These are phyloP conservation scores for Phenganax stokvisi DNA, from an alignment of 92 coral and sea anemone species.

Conservation along the genomic window DNA sequence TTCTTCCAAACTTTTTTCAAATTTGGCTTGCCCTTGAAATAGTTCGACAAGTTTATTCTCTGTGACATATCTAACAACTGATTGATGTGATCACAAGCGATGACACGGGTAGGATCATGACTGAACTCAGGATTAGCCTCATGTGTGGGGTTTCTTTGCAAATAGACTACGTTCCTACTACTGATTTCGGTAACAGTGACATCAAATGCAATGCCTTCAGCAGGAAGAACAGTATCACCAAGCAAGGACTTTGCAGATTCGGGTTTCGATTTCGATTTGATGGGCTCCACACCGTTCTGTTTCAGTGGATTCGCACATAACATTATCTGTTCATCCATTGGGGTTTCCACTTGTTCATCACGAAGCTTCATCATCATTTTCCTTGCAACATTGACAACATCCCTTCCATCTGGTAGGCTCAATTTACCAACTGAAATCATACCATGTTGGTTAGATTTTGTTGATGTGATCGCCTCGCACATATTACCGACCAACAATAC, in stretches of 20 bases:
- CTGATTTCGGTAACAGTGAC: conserved; percentile 88
- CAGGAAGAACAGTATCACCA: conserved; percentile 72
- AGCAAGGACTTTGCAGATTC: conserved; percentile 36
- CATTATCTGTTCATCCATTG: neutral
- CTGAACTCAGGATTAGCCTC: conserved; percentile 50
- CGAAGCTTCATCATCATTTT: conserved; percentile 54
- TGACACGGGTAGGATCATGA: conserved; percentile 68
- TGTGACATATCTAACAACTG: conserved; percentile 63
- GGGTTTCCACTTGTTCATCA: conserved; percentile 31
- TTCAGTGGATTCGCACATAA: neutral
- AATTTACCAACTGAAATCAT: conserved; percentile 48
- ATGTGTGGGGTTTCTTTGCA: conserved; percentile 75
- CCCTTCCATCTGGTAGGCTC: conserved; percentile 64
- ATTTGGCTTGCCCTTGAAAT: conserved; percentile 63
- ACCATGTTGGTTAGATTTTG: neutral
- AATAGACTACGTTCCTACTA: conserved; percentile 64
- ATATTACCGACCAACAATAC: conserved; percentile 31
- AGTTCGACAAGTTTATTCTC: conserved; percentile 62
- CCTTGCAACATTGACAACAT: conserved; percentile 59
- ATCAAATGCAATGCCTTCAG: conserved; percentile 68
- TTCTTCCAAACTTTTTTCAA: conserved; percentile 63
- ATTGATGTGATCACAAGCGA: conserved; percentile 59
- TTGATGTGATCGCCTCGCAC: conserved; percentile 2
- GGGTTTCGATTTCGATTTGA: neutral
- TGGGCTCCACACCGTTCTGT: neutral